Evolutionary conservation across 2,888 invertebrate species (phyloP), one percentile per base, ranked within the genome.

Genomic region (Aricia artaxerxes): DNA sequence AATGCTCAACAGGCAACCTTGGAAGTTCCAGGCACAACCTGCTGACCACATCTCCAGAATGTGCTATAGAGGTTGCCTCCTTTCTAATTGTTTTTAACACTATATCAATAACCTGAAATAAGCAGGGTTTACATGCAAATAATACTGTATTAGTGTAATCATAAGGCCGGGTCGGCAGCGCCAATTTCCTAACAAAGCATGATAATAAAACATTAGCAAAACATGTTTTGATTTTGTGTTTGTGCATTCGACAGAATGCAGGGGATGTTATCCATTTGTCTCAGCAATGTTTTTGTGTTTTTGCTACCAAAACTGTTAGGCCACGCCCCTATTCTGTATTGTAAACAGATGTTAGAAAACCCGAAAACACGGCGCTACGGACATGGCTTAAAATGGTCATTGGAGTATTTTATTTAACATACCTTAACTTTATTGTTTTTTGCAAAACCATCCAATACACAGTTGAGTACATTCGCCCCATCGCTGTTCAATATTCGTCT

Each of bases 1-100:
- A 81, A 60, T 90, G 88, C 7, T 87, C 86, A 0, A 86, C 79
- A 0, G 89, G 86, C 64, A 91, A 81, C 80, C 87, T 85, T 0
- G 90, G 88, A 13, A 95, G 83, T 81, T 93, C 94, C 78, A 94
- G 82, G 44, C 91, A 90, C 1, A 94, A 79, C 73, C 92, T 85
- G 73, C 91, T 90, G 69, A 89, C 85, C 1, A 94, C 86, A 82
- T 92, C 90, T 24, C 89, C 87, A 78, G 92, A 92, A 81, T 94
- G 93, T 7, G 89, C 90, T 0, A 91, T 84, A 0, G 93, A 90
- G 24, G 90, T 90, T 2, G 91, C 85, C 72, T 92, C 89, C 73
- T 86, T 88, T 80, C 91, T 88, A 87, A 93, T 88, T 2, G 87
- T 86, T 80, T 87, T 82, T 0, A 94, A 83, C 0, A 91, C 89